Evolutionary conservation across 2,113 vertebrate genomes (phyloP).

Genomic region (Pachycephala philippinensis): DNA sequence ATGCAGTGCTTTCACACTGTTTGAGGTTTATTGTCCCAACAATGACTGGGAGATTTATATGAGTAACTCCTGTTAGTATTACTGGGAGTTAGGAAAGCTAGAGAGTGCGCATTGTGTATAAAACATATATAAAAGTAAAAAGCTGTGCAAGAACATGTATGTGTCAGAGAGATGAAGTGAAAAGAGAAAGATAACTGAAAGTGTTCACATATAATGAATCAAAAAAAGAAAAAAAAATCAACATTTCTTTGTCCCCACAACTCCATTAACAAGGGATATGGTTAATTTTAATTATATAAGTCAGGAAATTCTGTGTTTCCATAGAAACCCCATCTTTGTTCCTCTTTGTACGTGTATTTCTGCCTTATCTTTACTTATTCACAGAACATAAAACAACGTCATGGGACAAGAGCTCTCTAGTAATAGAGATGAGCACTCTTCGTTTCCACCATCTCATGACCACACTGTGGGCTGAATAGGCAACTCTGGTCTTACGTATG

Average conservation of each 20-base stretch:
- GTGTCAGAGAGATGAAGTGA: background rate
- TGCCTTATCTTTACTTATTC: background rate
- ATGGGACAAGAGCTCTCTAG: background rate
- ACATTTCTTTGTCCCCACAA: background rate
- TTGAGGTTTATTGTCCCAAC: background rate
- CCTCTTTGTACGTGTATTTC: background rate
- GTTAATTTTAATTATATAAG: conserved; percentile 45
- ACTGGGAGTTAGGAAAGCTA: background rate
- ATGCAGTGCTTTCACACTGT: background rate
- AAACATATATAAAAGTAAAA: background rate
- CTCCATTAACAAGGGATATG: conserved; percentile 6
- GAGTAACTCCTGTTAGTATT: background rate
- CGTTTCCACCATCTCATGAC: background rate
- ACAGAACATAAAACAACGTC: background rate
- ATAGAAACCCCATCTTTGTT: conserved; percentile 48
- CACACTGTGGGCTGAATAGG: background rate
- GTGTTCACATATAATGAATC: background rate
- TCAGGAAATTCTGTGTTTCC: conserved; percentile 50
- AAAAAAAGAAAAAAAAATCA: background rate
- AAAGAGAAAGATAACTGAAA: background rate
- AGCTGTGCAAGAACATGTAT: background rate
- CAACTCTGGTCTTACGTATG: background rate
- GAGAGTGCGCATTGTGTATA: background rate
- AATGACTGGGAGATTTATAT: background rate
- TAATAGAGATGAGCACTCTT: background rate